Percentiles rank a stretch among this genome's conserved stretches.
Evolutionary conservation across 2,888 invertebrate species (phyloP).

Genomic region (Caenorhabditis sinica): DNA sequence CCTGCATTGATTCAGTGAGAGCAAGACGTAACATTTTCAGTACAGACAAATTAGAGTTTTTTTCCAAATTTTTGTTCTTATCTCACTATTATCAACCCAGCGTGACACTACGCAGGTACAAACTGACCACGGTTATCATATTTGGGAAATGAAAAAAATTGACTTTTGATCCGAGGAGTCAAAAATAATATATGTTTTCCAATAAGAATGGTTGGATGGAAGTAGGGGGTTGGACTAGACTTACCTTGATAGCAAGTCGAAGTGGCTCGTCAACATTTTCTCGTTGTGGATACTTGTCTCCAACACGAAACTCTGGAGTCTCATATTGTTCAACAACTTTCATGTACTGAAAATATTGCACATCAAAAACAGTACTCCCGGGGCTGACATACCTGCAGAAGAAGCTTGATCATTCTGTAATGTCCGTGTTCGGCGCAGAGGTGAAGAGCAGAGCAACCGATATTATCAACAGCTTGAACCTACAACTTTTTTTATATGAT

Average conservation of each 20-base stretch:
- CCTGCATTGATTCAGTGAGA: slow-evolving; percentile 1
- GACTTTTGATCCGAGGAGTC: not conserved
- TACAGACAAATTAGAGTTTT: not conserved
- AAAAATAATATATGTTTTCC: not conserved
- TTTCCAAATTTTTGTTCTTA: slow-evolving; percentile 11
- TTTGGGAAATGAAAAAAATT: slow-evolving; percentile 7
- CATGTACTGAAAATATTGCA: slow-evolving; percentile 72
- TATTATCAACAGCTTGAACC: slow-evolving; percentile 88
- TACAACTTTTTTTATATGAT: slow-evolving; percentile 65
- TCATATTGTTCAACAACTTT: slow-evolving; percentile 76
- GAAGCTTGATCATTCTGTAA: slow-evolving; percentile 78
- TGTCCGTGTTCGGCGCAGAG: slow-evolving; percentile 89
- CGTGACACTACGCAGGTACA: not conserved
- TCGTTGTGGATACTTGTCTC: slow-evolving; percentile 80
- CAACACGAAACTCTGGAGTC: slow-evolving; percentile 67
- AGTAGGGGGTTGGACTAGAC: slow-evolving; percentile 1
- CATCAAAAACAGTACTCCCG: not conserved
- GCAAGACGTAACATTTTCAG: not conserved
- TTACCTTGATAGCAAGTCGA: slow-evolving; percentile 89
- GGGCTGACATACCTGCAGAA: slow-evolving; percentile 75
- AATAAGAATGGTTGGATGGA: not conserved
- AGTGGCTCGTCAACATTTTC: slow-evolving; percentile 89
- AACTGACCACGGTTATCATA: slow-evolving; percentile 21
- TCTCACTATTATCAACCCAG: slow-evolving; percentile 2
- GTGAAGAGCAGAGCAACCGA: slow-evolving; percentile 94